Conservation (phyloP, 2,113 vertebrate genomes). For the Lepisosteus osseus region DNA sequence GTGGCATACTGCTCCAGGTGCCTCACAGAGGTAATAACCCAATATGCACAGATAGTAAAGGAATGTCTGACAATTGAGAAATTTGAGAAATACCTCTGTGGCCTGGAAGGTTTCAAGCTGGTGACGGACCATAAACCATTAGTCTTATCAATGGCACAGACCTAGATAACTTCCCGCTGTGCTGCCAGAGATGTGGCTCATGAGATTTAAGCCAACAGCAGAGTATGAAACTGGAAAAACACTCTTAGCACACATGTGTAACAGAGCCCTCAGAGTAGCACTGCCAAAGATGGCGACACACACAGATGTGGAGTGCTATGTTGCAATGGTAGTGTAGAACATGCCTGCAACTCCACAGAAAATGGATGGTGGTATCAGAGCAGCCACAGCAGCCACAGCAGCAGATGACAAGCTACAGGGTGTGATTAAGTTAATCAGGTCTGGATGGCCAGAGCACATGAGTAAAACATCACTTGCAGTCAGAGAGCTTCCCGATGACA, state of each 20-base stretch:
- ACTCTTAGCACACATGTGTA: neutral
- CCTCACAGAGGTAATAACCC: conserved; percentile 40
- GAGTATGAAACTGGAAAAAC: neutral
- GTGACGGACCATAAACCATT: neutral
- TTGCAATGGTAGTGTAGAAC: neutral
- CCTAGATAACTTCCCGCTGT: neutral
- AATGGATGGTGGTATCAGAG: conserved; percentile 2
- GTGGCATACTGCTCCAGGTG: conserved; percentile 52
- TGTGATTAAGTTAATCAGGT: conserved; percentile 12
- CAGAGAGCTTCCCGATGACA: neutral
- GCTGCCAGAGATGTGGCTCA: neutral
- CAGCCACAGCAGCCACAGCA: neutral
- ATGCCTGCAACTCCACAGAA: conserved; percentile 9
- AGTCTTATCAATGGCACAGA: neutral
- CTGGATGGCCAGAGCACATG: conserved; percentile 15
- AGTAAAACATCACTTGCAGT: neutral
- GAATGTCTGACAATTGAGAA: neutral
- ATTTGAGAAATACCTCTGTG: neutral
- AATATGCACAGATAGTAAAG: conserved; percentile 8
- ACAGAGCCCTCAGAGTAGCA: neutral
- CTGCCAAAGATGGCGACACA: neutral
- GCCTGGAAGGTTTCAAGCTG: neutral
- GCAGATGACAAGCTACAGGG: conserved; percentile 5
- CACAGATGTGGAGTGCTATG: neutral
- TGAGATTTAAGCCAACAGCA: conserved; percentile 5